Conservation (phyloP, 2,797 vertebrate genomes). For the Amniataba percoides region DNA sequence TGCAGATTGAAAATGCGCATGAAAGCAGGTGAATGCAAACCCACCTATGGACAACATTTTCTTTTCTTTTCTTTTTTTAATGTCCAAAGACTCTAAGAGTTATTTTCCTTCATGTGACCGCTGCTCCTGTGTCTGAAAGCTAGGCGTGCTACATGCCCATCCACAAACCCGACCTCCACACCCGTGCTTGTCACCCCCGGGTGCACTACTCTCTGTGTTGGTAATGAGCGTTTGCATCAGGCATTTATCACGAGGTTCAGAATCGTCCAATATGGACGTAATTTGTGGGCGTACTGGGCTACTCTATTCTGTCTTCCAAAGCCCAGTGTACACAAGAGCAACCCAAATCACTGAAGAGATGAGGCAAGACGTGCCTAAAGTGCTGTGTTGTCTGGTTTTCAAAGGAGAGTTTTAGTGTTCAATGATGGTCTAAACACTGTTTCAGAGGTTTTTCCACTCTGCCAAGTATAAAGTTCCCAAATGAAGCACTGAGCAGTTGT, state of each 20-base stretch:
- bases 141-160: neutral
- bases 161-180: neutral
- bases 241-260: neutral
- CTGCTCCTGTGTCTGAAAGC: neutral
- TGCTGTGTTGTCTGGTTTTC: constrained; percentile 39
- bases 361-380: constrained; percentile 35
- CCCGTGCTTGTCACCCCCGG: neutral
- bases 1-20: no score
- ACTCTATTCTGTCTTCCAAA: constrained; percentile 14
- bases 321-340: constrained; percentile 7
- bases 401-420: constrained; percentile 34
- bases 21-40: neutral
- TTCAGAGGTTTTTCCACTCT: constrained; percentile 39
- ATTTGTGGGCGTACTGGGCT: neutral
- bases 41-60: neutral
- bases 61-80: neutral
- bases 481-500: constrained; percentile 34
- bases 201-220: neutral
- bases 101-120: neutral
- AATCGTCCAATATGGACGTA: neutral
- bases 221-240: neutral
- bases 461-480: constrained; percentile 35
- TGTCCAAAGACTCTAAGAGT: neutral
- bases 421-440: constrained; percentile 27
- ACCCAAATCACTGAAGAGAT: constrained; percentile 26